Evolutionary conservation across 2,797 vertebrate genomes (phyloP), one percentile per base, ranked within the genome.

Genomic region (Babyrousa celebensis): DNA sequence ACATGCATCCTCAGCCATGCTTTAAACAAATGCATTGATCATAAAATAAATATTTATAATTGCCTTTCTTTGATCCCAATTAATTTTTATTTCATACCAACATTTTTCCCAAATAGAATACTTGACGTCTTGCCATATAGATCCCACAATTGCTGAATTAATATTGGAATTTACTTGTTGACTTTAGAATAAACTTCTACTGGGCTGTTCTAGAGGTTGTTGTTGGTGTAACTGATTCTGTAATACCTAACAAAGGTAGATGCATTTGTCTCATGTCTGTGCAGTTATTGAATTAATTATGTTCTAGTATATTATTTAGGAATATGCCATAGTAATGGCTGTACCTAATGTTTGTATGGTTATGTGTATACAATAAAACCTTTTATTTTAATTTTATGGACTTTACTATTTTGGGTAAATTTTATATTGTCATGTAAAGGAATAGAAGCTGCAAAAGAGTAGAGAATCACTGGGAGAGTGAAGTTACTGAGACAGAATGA

Each of bases 281-380:
- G 17, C 91, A 77, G 4, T 86, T 89, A 40, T 25, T 96, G 20
- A 40, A 90, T 54, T 27, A 75, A 83, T 70, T 83, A 40, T 58
- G 63, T 63, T 52, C 9, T 56, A 20, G 32, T 10, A 74, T 25
- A 29, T 36, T 65, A 60, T 40, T 83, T 67, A 90, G 15, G 43
- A 75, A 96, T 71, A 85, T 16, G 12, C 12, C 21, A 52, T 10
- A 21, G 4, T 56, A 6, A 71, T 60, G 3, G 10, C 4, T 60
- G 62, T 62, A 56, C 5, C 36, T 83, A 72, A 68, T 89, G 56
- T 85, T 18, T 70, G 71, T 5, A 72, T 40, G 3, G 25, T 21
- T 68, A 6, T 75, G 1, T 91, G 9, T 23, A 70, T 48, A 43
- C 8, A 16, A 29, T 15, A 77, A 65, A 40, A 65, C 14, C 1